Evolutionary conservation across 2,888 invertebrate genomes (phyloP).

Genomic region (Tetropium fuscum): DNA sequence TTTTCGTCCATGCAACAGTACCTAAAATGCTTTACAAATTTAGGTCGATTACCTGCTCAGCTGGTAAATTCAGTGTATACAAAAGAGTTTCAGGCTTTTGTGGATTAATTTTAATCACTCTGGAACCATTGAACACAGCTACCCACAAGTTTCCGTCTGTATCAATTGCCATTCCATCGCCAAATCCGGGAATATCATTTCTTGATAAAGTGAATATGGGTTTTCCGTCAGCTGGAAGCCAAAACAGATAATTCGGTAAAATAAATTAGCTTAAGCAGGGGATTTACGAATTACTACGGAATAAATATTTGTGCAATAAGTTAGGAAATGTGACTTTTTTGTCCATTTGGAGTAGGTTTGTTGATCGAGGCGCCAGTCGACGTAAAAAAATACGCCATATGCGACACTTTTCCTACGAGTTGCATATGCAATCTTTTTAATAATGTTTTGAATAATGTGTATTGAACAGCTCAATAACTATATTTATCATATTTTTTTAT

Average conservation of each 20-base stretch:
- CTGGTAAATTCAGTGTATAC: slow-evolving; percentile 73
- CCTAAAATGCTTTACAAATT: not conserved
- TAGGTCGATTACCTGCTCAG: slow-evolving; percentile 67
- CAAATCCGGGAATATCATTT: slow-evolving; percentile 67
- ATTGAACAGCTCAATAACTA: no score
- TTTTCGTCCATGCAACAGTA: not conserved
- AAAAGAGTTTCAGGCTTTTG: slow-evolving; percentile 68
- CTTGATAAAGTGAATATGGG: slow-evolving; percentile 70
- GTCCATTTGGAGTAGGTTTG: no score
- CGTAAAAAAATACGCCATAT: no score
- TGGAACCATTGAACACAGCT: slow-evolving; percentile 78
- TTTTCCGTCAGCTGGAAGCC: slow-evolving; percentile 70
- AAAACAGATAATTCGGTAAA: not conserved
- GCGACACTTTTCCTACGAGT: no score
- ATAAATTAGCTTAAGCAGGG: no score
- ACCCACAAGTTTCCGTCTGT: slow-evolving; percentile 83
- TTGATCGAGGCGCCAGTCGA: no score
- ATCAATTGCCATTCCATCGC: slow-evolving; percentile 76
- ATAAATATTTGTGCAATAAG: no score
- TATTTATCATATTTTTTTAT: no score
- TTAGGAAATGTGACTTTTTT: no score
- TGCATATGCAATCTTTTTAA: no score
- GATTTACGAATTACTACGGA: no score
- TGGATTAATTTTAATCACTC: slow-evolving; percentile 72
- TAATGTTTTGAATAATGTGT: no score